Base-by-base conservation (phyloP, 1,140 invertebrate species). In the Papilio xuthus region DNA sequence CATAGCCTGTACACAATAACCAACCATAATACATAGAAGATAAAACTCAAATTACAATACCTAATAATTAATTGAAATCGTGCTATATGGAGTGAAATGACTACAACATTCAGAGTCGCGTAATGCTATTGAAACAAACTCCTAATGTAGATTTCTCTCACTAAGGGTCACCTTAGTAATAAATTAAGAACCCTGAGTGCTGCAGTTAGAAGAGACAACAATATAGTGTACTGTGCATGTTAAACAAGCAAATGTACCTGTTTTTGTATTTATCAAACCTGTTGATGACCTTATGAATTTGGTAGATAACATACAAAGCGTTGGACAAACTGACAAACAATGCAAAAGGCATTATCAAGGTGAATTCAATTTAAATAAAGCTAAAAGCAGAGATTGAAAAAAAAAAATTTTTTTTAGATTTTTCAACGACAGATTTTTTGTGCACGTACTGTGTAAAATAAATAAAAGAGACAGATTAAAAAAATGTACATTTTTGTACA, bases 1-100 rank as follows among this genome's bases (percentile, higher is more conserved):
- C 99, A 95, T 99, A 99, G 80, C 98, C 99, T 99, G 95, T 75
- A 83, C 23, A 80, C 44, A 79, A 67, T 53, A 78, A 23, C 78
- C 28, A 72, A 56, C 23, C 44, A 20, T n/a, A 56, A 20, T 44
- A 47, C 6, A 0, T 32, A 67, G 6, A 15, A 26, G 50, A 73
- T 47, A 73, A 73, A 18, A 42, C 32, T 70, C n/a, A 73, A 73
- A 44, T 28, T 47, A 23, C 10, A 23, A 0, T 23, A 28, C 60
- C 23, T 63, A 73, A 42, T 73, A 20, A 42, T 73, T 73, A 73
- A 47, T 47, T 26, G n/a, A 23, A 50, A 50, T 47, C 71, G 71
- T 73, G 71, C 71, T 73, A 9, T 2, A 42, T 26, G 50, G 42
- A 28, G 20, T 20, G 37, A 12, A 44, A 44, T 44, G 23, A 37